Evolutionary conservation across 2,113 vertebrate species (phyloP), one percentile per base, ranked within the genome.

Genomic region (Chauna torquata): DNA sequence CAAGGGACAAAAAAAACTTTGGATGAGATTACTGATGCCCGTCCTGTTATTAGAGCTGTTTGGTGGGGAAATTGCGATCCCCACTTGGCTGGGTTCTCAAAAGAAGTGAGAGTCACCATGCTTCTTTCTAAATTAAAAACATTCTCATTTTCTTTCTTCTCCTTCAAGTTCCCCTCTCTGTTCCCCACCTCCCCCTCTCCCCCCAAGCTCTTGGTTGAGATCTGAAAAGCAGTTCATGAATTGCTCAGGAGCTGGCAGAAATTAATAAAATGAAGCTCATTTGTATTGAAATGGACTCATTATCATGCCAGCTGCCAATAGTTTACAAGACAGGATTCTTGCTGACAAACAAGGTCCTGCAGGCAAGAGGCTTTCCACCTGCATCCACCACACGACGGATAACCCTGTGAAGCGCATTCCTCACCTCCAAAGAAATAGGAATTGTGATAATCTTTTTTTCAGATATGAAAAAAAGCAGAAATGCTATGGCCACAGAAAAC

Each of bases 201-300:
- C 94, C 91, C 69, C 76, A 91, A 97, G 95, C 94, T 96, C 74
- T 84, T 85, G 88, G 81, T 95, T 95, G 82, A 88, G 65, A 94
- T 97, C 95, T 97, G 91, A 97, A 97, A 97, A 95, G 83, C 95
- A 84, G 92, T 94, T 95, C 96, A 92, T 93, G 72, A 97, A 97
- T 97, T 88, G 97, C 96, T 97, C 96, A 96, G 97, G 86, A 97
- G 92, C 95, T 94, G 94, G 95, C 97, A 98, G 96, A 98, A 97
- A 97, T 96, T 97, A 98, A 98, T 97, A 97, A 97, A 97, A 97
- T 88, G 86, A 96, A 96, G 76, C 96, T 97, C 97, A 97, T 98
- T 98, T 97, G 96, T 97, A 98, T 95, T 98, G 97, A 98, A 98
- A 98, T 97, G 70, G 97, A 95, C 97, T 98, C 94, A 98, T 98